Evolutionary conservation across 2,888 invertebrate species (phyloP), one percentile per base, ranked within the genome.

Genomic region (Branchellion lobata): DNA sequence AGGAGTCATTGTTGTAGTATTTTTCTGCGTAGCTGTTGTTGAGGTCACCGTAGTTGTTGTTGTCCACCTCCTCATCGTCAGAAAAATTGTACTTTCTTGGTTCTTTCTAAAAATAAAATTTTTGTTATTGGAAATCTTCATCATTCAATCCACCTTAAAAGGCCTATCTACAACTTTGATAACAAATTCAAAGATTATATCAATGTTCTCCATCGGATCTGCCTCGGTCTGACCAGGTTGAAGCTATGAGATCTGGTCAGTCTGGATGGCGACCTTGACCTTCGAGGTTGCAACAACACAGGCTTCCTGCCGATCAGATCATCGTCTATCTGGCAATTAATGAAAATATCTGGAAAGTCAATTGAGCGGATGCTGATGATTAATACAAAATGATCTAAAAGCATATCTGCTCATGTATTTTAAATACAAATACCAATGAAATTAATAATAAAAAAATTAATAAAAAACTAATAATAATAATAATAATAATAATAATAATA

Each of bases 231-330:
- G 24, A 65, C 34, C n/a, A 47, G 51, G n/a, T 61, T 34, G 21
- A 47, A 47, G 21, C 61, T 73, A 24, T 31, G 33, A 24, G 79
- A 51, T n/a, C 57, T 36, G 18, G 27, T 71, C n/a, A 33, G 31
- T 24, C 8, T 73, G 29, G 51, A 61, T 24, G 53, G 18, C 0
- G 77, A 77, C 31, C 65, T 77, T 65, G 77, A 61, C 34, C 65
- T 65, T 33, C 33, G 53, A 18, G 77, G 33, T 18, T 77, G 57
- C 36, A 77, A 33, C 31, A 40, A 40, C 61, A 31, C 47, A 8
- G 80, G 80, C 61, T 68, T 80, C 14, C 80, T 18, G 34, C 78
- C 80, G 8, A 80, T 78, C 80, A 80, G 51, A 14, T 80, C 78
- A 14, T 80, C 76, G 31, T 78, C 80, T 24, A 80, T 68, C 80